Conservation (phyloP, 1,140 invertebrate genomes). For the Bombus cullumanus region DNA sequence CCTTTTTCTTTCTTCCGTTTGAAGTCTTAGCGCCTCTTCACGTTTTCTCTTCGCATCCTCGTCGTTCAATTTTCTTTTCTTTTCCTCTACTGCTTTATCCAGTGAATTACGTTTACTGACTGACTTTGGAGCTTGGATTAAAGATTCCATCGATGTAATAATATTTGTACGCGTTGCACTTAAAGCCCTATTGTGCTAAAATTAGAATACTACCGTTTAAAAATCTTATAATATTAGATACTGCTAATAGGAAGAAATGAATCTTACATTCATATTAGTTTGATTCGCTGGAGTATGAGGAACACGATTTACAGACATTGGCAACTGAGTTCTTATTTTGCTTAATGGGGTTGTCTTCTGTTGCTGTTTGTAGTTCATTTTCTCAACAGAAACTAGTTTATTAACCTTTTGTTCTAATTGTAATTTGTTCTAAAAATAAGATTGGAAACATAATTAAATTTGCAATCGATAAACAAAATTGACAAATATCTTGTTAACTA, state of each 20-base stretch:
- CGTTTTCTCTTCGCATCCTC: slow-evolving; percentile 79
- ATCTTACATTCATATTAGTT: slow-evolving; percentile 44
- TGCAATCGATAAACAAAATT: slow-evolving; percentile 2
- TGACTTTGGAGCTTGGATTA: slow-evolving; percentile 70
- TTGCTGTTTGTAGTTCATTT: slow-evolving; percentile 45
- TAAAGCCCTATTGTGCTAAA: slow-evolving; percentile 71
- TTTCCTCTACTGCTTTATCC: slow-evolving; percentile 73
- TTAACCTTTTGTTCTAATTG: slow-evolving; percentile 50
- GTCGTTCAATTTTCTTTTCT: slow-evolving; percentile 70
- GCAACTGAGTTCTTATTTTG: slow-evolving; percentile 72
- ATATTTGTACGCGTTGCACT: slow-evolving; percentile 73
- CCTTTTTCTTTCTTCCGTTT: slow-evolving; percentile 84
- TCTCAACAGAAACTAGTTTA: slow-evolving; percentile 58
- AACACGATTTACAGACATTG: slow-evolving; percentile 70
- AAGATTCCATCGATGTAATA: slow-evolving; percentile 72
- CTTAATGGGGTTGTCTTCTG: slow-evolving; percentile 74
- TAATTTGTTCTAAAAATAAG: slow-evolving; percentile 57
- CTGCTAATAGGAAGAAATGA: neutral
- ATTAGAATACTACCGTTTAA: slow-evolving; percentile 39
- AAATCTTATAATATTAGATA: slow-evolving; percentile 19
- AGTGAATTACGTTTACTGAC: slow-evolving; percentile 66
- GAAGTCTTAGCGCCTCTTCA: slow-evolving; percentile 76
- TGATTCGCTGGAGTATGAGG: slow-evolving; percentile 70
- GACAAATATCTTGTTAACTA: neutral
- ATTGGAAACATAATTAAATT: neutral